phyloP scores from a whole-genome alignment of 1,140 invertebrate species.

The Nymphalis io region DNA sequence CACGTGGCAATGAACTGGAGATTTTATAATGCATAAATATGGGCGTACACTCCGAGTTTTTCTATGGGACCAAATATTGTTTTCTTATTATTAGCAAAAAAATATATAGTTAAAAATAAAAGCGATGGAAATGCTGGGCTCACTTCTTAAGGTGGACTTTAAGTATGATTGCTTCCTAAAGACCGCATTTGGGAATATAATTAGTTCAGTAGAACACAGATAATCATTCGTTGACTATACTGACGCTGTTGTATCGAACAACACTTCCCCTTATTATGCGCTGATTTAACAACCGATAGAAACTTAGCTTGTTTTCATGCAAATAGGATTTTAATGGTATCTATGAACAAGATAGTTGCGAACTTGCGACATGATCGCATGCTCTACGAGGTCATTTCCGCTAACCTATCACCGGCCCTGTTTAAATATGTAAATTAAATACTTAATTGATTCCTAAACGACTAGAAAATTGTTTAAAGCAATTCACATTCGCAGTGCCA shows the following conservation, averaged over 20 bases:
- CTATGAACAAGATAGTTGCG: slow-evolving; percentile 21
- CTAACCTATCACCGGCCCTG: slow-evolving; percentile 34
- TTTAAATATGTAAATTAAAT: slow-evolving; percentile 40
- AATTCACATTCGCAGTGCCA: slow-evolving; percentile 19
- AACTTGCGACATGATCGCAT: slow-evolving; percentile 37
- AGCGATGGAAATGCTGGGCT: too few relatives aligned
- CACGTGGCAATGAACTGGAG: too few relatives aligned
- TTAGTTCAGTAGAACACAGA: too few relatives aligned
- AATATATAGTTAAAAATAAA: too few relatives aligned
- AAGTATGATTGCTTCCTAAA: too few relatives aligned
- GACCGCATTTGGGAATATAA: too few relatives aligned
- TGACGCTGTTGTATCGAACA: neutral
- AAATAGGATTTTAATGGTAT: slow-evolving; percentile 22
- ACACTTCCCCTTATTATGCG: neutral
- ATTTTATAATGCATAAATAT: too few relatives aligned
- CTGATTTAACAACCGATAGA: slow-evolving; percentile 17
- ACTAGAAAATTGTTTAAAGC: slow-evolving; percentile 35
- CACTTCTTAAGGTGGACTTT: too few relatives aligned
- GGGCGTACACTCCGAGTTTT: too few relatives aligned
- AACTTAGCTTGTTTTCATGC: slow-evolving; percentile 14
- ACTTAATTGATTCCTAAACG: slow-evolving; percentile 36
- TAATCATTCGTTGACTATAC: too few relatives aligned
- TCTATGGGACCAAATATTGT: too few relatives aligned
- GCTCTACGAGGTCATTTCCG: slow-evolving; percentile 39
- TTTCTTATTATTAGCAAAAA: too few relatives aligned